Conservation (phyloP, 2,888 invertebrate genomes). For the Osmoderma eremita region DNA sequence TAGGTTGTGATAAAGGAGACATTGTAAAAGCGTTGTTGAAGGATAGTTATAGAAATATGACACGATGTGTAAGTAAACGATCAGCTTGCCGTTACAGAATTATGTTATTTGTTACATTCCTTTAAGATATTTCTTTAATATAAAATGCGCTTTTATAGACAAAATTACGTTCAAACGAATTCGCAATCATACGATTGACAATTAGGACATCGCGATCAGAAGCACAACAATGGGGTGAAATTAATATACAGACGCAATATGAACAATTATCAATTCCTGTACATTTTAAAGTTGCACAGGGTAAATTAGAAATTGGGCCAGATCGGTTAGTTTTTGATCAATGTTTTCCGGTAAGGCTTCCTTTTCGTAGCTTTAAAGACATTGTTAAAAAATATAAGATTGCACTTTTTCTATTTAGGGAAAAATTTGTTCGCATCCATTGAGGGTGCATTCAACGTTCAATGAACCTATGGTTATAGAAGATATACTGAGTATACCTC, state of each 20-base stretch:
- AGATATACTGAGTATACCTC: slow-evolving; percentile 71
- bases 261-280: slow-evolving; percentile 78
- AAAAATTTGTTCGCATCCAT: slow-evolving; percentile 78
- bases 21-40: slow-evolving; percentile 57
- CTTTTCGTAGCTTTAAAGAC: neutral
- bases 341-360: slow-evolving; percentile 79
- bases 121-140: slow-evolving; percentile 12
- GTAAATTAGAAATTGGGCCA: slow-evolving; percentile 75
- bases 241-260: slow-evolving; percentile 78
- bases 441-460: slow-evolving; percentile 85
- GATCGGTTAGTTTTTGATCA: slow-evolving; percentile 77
- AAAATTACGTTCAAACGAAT: slow-evolving; percentile 69
- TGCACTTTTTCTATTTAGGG: slow-evolving; percentile 66
- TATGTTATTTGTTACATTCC: slow-evolving; percentile 18
- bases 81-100: no score
- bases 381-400: slow-evolving; percentile 8
- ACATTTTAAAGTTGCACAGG: slow-evolving; percentile 78
- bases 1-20: slow-evolving; percentile 70
- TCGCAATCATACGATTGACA: slow-evolving; percentile 77
- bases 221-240: slow-evolving; percentile 73
- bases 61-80: slow-evolving; percentile 58
- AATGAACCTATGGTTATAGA: slow-evolving; percentile 81
- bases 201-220: slow-evolving; percentile 76
- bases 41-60: slow-evolving; percentile 61
- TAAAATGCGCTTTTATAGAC: slow-evolving; percentile 60